Percentiles rank a stretch among this genome's conserved stretches.
Conservation (phyloP, 2,888 invertebrate species). For the Monochamus alternatus region DNA sequence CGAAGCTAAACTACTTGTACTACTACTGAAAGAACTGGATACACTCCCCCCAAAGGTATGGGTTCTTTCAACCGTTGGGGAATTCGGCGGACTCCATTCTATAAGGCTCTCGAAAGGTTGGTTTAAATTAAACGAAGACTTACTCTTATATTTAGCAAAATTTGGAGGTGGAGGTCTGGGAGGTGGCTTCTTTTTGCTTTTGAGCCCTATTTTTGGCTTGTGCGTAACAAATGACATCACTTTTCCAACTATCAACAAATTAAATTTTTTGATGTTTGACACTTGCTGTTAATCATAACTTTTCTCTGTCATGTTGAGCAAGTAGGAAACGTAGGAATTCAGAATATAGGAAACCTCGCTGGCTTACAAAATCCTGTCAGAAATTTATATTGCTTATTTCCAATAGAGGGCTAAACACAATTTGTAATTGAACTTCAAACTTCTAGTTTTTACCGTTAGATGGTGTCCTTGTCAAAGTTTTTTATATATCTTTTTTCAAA, state of each 20-base stretch:
- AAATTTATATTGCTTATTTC: too few relatives aligned
- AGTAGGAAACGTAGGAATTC: too few relatives aligned
- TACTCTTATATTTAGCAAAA: conserved; percentile 65
- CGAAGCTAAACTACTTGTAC: conserved; percentile 74
- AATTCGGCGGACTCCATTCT: conserved; percentile 73
- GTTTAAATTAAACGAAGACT: conserved; percentile 65
- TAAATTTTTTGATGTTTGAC: conserved; percentile 24
- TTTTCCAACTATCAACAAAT: conserved; percentile 6
- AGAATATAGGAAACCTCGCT: too few relatives aligned
- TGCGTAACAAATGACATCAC: conserved; percentile 52
- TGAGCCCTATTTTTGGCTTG: conserved; percentile 48
- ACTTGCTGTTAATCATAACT: too few relatives aligned
- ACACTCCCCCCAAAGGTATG: conserved; percentile 66
- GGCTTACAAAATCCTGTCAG: too few relatives aligned
- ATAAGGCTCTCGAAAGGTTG: conserved; percentile 68
- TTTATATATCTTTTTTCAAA: too few relatives aligned
- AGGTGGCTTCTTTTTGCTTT: conserved; percentile 79
- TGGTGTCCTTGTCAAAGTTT: too few relatives aligned
- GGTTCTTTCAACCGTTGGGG: conserved; percentile 66
- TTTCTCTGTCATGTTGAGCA: too few relatives aligned
- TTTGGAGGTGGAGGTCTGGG: conserved; percentile 83
- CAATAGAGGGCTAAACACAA: too few relatives aligned
- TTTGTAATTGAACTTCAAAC: too few relatives aligned
- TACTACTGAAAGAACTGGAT: conserved; percentile 68
- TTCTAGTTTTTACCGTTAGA: too few relatives aligned